phyloP scores from a whole-genome alignment of 64 coral and sea anemone genomes.

The Actinia tenebrosa region DNA sequence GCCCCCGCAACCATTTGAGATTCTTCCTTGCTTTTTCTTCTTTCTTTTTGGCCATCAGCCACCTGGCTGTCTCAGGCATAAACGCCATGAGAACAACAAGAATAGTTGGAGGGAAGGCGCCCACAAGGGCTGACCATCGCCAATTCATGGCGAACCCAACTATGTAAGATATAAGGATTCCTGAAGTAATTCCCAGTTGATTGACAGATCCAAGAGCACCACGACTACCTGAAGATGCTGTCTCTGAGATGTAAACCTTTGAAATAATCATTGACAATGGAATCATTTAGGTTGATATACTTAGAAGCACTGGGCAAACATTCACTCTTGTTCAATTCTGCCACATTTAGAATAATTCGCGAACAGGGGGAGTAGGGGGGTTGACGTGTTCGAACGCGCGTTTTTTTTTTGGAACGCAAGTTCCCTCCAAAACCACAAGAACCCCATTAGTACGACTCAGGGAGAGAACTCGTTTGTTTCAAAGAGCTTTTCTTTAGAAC shows the following conservation, averaged over 20 bases:
- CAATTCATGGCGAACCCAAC: slow-evolving; percentile 45
- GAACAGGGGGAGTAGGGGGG: no score
- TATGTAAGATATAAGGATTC: slow-evolving; percentile 57
- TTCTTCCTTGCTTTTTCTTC: slow-evolving; percentile 43
- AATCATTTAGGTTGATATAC: neutral
- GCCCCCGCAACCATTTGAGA: slow-evolving; percentile 65
- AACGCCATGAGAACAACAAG: slow-evolving; percentile 53
- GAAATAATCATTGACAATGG: neutral
- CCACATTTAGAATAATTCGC: neutral
- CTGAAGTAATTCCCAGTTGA: slow-evolving; percentile 58
- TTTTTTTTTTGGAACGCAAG: no score
- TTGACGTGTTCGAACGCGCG: no score
- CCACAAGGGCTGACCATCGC: slow-evolving; percentile 62
- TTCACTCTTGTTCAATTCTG: neutral
- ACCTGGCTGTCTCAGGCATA: slow-evolving; percentile 84
- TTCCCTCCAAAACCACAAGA: no score
- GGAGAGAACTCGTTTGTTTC: no score
- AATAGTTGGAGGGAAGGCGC: slow-evolving; percentile 32
- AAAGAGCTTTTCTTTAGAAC: no score
- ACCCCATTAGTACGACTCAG: no score
- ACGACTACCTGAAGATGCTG: slow-evolving; percentile 46
- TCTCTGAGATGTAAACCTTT: slow-evolving; percentile 74
- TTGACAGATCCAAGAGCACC: slow-evolving; percentile 59
- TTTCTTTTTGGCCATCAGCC: slow-evolving; percentile 55
- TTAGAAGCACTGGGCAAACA: neutral